phyloP scores from a whole-genome alignment of 2,797 vertebrate species.

The Cyclopterus lumpus region DNA sequence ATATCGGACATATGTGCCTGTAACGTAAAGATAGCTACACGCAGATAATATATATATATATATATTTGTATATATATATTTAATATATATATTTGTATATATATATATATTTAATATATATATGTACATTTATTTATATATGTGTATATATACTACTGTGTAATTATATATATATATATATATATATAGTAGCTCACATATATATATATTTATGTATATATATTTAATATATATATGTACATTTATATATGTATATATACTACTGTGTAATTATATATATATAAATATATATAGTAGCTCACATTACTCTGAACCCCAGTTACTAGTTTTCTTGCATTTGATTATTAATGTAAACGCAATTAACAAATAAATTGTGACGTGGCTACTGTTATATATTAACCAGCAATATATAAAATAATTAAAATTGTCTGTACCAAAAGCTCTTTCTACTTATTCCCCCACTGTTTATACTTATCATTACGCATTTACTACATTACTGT shows the following conservation, averaged over 20 bases:
- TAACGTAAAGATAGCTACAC: neutral
- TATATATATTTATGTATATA: neutral
- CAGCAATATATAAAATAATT: neutral
- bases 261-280: neutral
- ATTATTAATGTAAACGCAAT: neutral
- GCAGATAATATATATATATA: neutral
- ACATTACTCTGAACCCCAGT: no score
- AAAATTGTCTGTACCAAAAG: neutral
- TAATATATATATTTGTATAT: no score
- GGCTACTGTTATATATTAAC: neutral
- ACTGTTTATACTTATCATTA: neutral
- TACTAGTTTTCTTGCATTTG: neutral
- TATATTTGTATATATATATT: no score
- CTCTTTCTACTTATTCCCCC: neutral
- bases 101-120: no score
- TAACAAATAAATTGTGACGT: neutral
- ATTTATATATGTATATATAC: neutral
- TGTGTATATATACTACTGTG: no score
- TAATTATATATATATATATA: no score
- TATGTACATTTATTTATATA: neutral
- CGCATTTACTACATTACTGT: neutral
- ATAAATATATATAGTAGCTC: no score
- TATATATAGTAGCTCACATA: no score
- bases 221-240: neutral
- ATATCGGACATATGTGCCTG: neutral